Base-by-base conservation (phyloP, 2,888 invertebrate species). In the Ecdyonurus torrentis region DNA sequence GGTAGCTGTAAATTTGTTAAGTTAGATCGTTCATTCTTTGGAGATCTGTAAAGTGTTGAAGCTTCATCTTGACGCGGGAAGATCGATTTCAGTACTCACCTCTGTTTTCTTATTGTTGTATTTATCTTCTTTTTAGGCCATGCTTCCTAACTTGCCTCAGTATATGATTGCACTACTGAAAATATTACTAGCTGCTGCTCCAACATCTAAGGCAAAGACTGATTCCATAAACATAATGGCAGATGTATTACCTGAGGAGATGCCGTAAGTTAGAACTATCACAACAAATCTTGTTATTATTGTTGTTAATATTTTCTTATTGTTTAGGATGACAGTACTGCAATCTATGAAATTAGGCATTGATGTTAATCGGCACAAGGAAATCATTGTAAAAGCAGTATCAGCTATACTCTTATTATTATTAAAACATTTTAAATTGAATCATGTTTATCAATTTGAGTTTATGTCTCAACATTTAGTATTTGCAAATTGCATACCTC, bases 391-490 rank as follows among this genome's bases (percentile, higher is more conserved):
- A 0, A 99, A 99, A 79, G 90, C 96, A 18, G 87, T 93, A 0
- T 91, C 93, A 58, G 90, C 89, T 19, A 90, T 97, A 68, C 78
- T 98, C 63, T 76, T 99, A 64, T 78, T 98, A 10, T 82, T 98
- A 62, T 77, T 99, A 67, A 99, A 99, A 77, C 97, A 99, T 78
- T 94, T 98, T 71, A 98, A 98, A 77, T 73, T 89, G 58, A 99
- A 97, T 77, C 99, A 99, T 77, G 83, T 98, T 59, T 99, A 97
- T 75, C 99, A 99, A 78, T 99, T 98, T 79, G 99, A 99, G 77
- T 98, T 93, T 73, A 93, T 98, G 87, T 93, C 95, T 1, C 97
- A 99, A 76, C 97, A 99, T 78, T 80, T 99, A 68, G 96, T 99
- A 10, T 98, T 98, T 77, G 98, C 98, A 64, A 99, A 99, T 75